Evolutionary conservation across 2,113 vertebrate genomes (phyloP), one percentile per base, ranked within the genome.

Genomic region (Mixornis gularis): DNA sequence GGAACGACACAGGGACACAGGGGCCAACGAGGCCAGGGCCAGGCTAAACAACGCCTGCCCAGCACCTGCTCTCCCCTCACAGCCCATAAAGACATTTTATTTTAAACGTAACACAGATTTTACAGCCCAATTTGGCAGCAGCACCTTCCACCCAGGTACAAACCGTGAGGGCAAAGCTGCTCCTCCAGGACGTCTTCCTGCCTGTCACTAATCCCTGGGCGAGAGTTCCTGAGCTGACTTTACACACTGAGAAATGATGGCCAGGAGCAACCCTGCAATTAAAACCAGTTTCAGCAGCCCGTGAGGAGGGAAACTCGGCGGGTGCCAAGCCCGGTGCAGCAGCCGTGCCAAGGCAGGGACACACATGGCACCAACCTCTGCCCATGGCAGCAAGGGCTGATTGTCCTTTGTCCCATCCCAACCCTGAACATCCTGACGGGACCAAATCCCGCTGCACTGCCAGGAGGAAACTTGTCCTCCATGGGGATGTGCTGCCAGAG

Each of bases 131-230:
- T 73, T 58, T 22, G 2, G 1, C 60, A 21, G 77, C 93, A 81
- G 80, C 83, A 68, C 90, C 91, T 93, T 93, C 88, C 80, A 79
- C 88, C 89, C 80, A 44, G 83, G 86, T 80, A 92, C 86, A 86
- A 90, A 46, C 66, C 15, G 26, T 4, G 32, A 10, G 0, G 71
- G 66, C 59, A 77, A 30, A 92, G 79, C 48, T 29, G 77, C 65
- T 80, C 38, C 93, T 48, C 48, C 0, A 0, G 85, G 82, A 87
- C 27, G 0, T 63, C 81, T 79, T 73, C 74, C 38, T 0, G 18
- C 68, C 83, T 55, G 64, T 72, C 48, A 1, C 79, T 74, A 59
- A 88, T 90, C 82, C 82, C 21, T 2, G 48, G 43, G 17, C 24
- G 77, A 79, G 69, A 66, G 76, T n/a, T 85, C 49, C 88, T 27